Conservation (phyloP, 2,888 invertebrate species). For the Drosophila anomalata region DNA sequence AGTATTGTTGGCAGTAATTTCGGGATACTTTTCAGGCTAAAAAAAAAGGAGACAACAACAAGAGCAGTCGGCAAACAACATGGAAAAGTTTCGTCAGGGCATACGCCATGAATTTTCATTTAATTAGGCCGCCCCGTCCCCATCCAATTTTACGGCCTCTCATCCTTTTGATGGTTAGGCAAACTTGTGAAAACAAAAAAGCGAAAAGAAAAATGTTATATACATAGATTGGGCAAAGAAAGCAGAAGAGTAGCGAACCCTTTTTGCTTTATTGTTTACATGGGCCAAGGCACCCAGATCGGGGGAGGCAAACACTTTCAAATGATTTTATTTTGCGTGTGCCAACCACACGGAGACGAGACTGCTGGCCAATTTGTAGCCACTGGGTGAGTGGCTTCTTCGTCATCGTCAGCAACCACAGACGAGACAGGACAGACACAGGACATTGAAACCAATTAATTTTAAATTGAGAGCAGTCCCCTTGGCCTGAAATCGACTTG, state of each 20-base stretch:
- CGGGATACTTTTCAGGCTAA: slow-evolving; percentile 56
- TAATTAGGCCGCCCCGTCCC: slow-evolving; percentile 69
- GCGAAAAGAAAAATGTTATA: slow-evolving; percentile 10
- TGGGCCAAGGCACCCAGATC: slow-evolving; percentile 15
- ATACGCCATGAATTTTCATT: slow-evolving; percentile 77
- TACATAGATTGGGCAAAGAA: slow-evolving; percentile 14
- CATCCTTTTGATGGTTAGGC: slow-evolving; percentile 67
- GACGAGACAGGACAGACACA: slow-evolving; percentile 41
- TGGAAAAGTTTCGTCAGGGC: slow-evolving; percentile 58
- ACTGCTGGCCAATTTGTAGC: slow-evolving; percentile 66
- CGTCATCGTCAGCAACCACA: slow-evolving; percentile 16
- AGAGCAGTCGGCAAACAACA: slow-evolving; percentile 34
- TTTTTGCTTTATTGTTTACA: slow-evolving; percentile 69
- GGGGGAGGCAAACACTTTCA: slow-evolving; percentile 62
- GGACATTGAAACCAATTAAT: slow-evolving; percentile 75
- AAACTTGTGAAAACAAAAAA: slow-evolving; percentile 53
- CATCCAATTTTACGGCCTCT: slow-evolving; percentile 32
- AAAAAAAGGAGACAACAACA: slow-evolving; percentile 37
- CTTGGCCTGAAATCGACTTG: slow-evolving; percentile 5
- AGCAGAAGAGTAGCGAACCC: slow-evolving; percentile 29
- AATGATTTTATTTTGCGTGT: slow-evolving; percentile 74
- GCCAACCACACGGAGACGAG: slow-evolving; percentile 54
- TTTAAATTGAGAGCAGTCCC: slow-evolving; percentile 67
- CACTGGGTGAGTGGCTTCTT: slow-evolving; percentile 15
- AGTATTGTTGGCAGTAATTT: slow-evolving; percentile 65